Base-by-base conservation (phyloP, 1,140 invertebrate species). In the Bradynema listronoti region DNA sequence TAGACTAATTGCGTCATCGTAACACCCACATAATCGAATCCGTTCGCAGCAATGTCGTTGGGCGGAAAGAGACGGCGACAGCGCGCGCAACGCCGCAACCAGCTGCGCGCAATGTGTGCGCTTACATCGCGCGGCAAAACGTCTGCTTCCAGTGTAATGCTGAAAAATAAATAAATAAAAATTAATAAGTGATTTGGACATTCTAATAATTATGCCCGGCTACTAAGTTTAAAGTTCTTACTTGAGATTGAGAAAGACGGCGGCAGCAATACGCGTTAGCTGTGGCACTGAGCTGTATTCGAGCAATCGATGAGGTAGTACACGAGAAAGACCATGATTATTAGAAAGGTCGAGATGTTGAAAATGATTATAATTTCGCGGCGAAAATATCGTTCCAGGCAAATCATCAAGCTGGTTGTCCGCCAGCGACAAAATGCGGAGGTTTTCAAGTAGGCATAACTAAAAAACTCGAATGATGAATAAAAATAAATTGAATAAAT, bases 221-320 rank as follows among this genome's bases (percentile, higher is more conserved):
- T n/a, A n/a, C n/a, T n/a, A n/a, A n/a, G n/a, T n/a, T n/a, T n/a
- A n/a, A n/a, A n/a, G n/a, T n/a, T 30, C 24, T 57, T 25, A 60
- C 58, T 27, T 1, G 19, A 45, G 29, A 32, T 60, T 60, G 9
- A 58, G 22, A n/a, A 49, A 29, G 34, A 42, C 53, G 19, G 58
- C 58, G 33, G 58, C 27, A 19, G 58, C 33, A 11, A 60, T 50
- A 2, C 16, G 16, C 5, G 5, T 30, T 32, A 50, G 47, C 9
- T 25, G n/a, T 9, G 16, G 16, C 19, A 50, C 47, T 27, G 29
- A 3, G n/a, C 34, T 24, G 47, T 30, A 29, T 19, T 32, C 47
- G 27, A 50, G 16, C 27, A 50, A 50, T 19, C 47, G 47, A 5
- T 32, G 16, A 30, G 27, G 16, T n/a, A 16, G 16, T 19, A n/a